Conservation (phyloP, 1,140 invertebrate genomes). For the Bombus consobrinus region DNA sequence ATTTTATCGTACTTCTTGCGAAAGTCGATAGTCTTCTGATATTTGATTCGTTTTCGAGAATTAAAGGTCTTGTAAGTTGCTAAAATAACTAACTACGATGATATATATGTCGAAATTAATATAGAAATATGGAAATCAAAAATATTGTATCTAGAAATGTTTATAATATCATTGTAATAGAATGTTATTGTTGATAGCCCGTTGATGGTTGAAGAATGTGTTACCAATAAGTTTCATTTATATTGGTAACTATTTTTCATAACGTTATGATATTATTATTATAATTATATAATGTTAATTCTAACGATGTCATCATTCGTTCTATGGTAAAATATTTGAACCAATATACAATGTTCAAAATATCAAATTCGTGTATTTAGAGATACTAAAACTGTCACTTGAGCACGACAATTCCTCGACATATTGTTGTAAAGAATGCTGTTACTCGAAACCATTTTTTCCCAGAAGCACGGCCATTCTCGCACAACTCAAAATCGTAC, state of each 20-base stretch:
- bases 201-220: too few species aligned
- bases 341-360: too few species aligned
- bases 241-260: too few species aligned
- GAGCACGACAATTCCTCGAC: constrained; percentile 10
- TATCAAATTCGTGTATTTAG: too few species aligned
- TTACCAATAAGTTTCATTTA: too few species aligned
- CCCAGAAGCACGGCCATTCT: background rate
- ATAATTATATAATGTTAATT: background rate
- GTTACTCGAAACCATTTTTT: background rate
- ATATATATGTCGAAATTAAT: too few species aligned
- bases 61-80: background rate
- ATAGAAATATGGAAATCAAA: background rate
- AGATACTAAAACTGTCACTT: background rate
- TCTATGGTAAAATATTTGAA: too few species aligned
- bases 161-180: background rate
- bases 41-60: background rate
- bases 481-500: constrained; percentile 55
- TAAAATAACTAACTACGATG: background rate
- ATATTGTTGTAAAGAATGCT: background rate
- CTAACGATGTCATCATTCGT: background rate
- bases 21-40: background rate
- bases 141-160: background rate
- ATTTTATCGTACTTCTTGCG: background rate
- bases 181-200: too few species aligned
- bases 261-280: background rate